Conservation (phyloP, 2,113 vertebrate species). For the Hippocampus barbouri region DNA sequence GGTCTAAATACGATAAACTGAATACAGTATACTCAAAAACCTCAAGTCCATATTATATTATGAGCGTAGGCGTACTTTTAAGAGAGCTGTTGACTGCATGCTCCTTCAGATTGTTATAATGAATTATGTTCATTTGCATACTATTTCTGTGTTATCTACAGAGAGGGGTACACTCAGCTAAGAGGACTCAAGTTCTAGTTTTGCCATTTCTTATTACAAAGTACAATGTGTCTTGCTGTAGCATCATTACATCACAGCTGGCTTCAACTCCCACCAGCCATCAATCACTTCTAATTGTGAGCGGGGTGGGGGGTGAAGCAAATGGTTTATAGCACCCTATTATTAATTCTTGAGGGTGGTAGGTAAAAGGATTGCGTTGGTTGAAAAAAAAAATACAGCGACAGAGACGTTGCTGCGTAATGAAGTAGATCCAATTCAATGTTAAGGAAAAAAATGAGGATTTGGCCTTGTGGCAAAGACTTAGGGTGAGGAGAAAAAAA, state of each 20-base stretch:
- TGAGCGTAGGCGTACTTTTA: too few species aligned
- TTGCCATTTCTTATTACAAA: conserved; percentile 28
- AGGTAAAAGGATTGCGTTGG: conserved; percentile 59
- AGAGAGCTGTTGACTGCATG: too few species aligned
- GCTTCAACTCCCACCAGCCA: conserved; percentile 36
- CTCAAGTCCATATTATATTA: too few species aligned
- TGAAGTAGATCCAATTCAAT: conserved; percentile 50
- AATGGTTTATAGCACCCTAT: conserved; percentile 50
- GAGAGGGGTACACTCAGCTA: conserved; percentile 18
- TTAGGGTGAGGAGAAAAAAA: conserved; percentile 39
- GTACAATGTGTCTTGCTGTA: conserved; percentile 10
- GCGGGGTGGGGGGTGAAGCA: conserved; percentile 7
- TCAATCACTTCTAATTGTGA: conserved; percentile 57
- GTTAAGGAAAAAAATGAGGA: conserved; percentile 48
- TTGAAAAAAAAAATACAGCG: conserved; percentile 31
- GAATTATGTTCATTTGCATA: conserved; percentile 20
- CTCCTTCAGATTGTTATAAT: background rate
- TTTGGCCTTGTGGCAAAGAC: conserved; percentile 46
- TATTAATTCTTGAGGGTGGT: conserved; percentile 55
- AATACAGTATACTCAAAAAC: too few species aligned
- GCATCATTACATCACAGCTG: conserved; percentile 60
- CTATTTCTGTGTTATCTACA: background rate
- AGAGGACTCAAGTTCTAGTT: conserved; percentile 23
- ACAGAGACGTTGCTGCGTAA: conserved; percentile 37
- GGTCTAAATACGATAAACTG: too few species aligned